A percentile compares a stretch with the other conserved stretches of the same genome.
phyloP scores from a whole-genome alignment of 2,888 invertebrate genomes.

The Zonitis immaculata region DNA sequence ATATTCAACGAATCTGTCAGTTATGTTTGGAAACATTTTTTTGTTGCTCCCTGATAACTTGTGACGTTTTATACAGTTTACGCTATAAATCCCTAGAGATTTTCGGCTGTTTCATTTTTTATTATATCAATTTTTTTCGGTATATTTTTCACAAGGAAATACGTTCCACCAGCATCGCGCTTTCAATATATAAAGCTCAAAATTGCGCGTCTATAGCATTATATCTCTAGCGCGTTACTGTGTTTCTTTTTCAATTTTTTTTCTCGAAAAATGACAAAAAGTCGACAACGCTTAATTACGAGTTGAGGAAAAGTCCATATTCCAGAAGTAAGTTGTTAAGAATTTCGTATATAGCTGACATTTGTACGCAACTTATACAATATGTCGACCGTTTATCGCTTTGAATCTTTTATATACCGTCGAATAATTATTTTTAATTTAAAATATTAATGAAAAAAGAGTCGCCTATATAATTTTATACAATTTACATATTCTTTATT shows the following conservation, averaged over 20 bases:
- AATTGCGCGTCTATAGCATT: too few relatives aligned
- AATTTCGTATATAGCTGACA: constrained; percentile 14
- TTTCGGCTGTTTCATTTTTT: too few relatives aligned
- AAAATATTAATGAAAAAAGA: constrained; percentile 27
- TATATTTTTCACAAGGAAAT: too few relatives aligned
- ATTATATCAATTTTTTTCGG: too few relatives aligned
- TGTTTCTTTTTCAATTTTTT: not conserved
- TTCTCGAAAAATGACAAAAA: not conserved
- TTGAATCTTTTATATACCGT: constrained; percentile 5
- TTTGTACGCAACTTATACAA: not conserved
- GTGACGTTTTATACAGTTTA: too few relatives aligned
- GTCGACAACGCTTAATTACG: constrained; percentile 13
- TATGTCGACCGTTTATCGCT: constrained; percentile 2
- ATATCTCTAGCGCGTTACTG: too few relatives aligned
- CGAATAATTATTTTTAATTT: constrained; percentile 25
- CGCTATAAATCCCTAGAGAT: too few relatives aligned
- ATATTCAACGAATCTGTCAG: too few relatives aligned
- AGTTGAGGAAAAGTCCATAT: constrained; percentile 9
- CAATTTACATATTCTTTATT: constrained; percentile 11
- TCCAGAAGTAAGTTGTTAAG: constrained; percentile 17
- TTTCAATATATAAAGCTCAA: too few relatives aligned
- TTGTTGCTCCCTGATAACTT: too few relatives aligned
- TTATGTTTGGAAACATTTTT: too few relatives aligned
- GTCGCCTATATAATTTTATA: not conserved
- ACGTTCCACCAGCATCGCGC: too few relatives aligned